Evolutionary conservation across 2,113 vertebrate species (phyloP), one percentile per base, ranked within the genome.

Genomic region (Nipponia nippon): DNA sequence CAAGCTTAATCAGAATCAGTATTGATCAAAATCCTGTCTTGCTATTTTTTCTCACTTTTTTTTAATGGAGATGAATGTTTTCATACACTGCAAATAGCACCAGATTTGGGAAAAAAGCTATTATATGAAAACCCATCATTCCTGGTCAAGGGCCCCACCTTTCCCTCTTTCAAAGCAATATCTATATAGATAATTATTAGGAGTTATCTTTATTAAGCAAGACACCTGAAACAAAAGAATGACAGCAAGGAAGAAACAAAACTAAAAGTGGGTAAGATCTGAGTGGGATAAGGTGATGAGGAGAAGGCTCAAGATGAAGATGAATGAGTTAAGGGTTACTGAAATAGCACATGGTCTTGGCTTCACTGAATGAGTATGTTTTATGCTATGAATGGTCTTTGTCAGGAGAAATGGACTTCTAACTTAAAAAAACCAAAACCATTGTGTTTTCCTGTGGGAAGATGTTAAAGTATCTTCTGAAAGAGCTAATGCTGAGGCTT

Each of bases 351-450:
- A 94, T 97, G 98, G 97, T 97, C 97, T 95, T 95, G 96, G 97
- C 97, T 98, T 98, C 97, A 98, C 97, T 98, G 98, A 98, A 94
- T 95, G 73, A 96, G 96, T 93, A 87, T 96, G 96, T 98, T 98
- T 98, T 96, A 59, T 94, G 97, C 91, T 66, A 34, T 65, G 81
- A 61, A 38, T 23, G 13, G 16, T 84, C 13, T 81, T 89, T 86
- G 20, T 58, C 47, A 86, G 58, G 29, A 52, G 26, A 80, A 95
- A 87, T 23, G 32, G 52, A 76, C 21, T 58, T 79, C 21, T 75
- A 44, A 69, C 34, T 90, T 38, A 59, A 79, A 89, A 76, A 73
- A 1, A 40, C 47, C 7, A 40, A 75, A 50, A 1, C 1, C 23
- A 65, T 59, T 76, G 25, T 30, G 53, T 89, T 89, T 94, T 95